Evolutionary conservation across 2,113 vertebrate species (phyloP), one percentile per base, ranked within the genome.

Genomic region (Jaculus jaculus): DNA sequence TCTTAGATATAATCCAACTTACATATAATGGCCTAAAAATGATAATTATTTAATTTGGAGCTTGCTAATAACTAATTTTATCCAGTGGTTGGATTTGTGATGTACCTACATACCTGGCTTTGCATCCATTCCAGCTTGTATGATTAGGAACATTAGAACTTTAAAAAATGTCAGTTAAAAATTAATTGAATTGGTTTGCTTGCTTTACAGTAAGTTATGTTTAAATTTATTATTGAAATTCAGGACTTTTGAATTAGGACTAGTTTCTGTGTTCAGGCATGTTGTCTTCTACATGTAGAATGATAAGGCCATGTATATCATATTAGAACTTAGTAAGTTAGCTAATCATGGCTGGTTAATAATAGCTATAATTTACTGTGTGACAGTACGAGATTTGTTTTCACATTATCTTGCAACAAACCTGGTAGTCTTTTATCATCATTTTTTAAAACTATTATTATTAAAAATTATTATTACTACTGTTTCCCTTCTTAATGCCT

Each of bases 231-330:
- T 83, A 39, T 81, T 89, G 34, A 94, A 30, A 69, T 92, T 82
- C 11, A 89, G 37, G 18, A 58, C 23, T 92, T 91, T 77, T 71
- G 30, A 84, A 88, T 93, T 87, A 73, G 42, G 58, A 78, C 30
- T 96, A 23, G 68, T 95, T 95, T 94, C 28, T 91, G n/a, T 84
- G 28, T 13, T 92, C 26, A 90, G 2, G 78, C 74, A 60, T 78
- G 47, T 15, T 93, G 17, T 93, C 77, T 73, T 93, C 58, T 93
- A 42, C 5, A 20, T 82, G 51, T 61, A 24, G 24, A 10, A 47
- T 87, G 75, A 28, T 83, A 87, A 87, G 39, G 80, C 24, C 21
- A 94, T 72, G 24, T 78, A 37, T 83, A 32, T 79, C 2, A 51
- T 91, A 73, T 88, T 26, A 74, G 69, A 82, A 92, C 63, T 87